phyloP scores from a whole-genome alignment of 2,888 invertebrate species.

The Embidobia sp. region DNA sequence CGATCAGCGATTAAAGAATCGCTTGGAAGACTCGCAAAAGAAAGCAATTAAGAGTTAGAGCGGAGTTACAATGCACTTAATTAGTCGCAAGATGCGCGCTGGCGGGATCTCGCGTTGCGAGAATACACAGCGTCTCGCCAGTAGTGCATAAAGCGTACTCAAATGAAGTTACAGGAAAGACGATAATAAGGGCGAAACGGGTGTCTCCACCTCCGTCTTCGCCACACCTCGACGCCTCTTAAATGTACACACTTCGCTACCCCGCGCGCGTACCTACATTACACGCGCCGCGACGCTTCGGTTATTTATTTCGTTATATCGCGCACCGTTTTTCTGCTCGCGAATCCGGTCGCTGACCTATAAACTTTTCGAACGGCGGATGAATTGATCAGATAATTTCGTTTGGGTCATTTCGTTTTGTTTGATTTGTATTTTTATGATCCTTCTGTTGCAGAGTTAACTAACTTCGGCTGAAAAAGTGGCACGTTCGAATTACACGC shows the following conservation, averaged over 20 bases:
- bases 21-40: conserved; percentile 59
- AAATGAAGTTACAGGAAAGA: conserved; percentile 63
- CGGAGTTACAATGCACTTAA: conserved; percentile 77
- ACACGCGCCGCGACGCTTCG: conserved; percentile 41
- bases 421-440: no score
- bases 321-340: conserved; percentile 12
- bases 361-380: background rate
- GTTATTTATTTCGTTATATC: conserved; percentile 37
- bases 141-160: conserved; percentile 57
- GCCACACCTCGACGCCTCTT: conserved; percentile 61
- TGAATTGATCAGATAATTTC: background rate
- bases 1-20: conserved; percentile 15
- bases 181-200: conserved; percentile 63
- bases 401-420: background rate
- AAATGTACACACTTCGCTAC: conserved; percentile 53
- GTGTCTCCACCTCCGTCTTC: conserved; percentile 54
- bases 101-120: no score
- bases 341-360: conserved; percentile 14
- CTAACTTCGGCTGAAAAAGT: no score
- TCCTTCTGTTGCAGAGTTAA: no score
- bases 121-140: conserved; percentile 48
- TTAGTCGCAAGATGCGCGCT: conserved; percentile 69
- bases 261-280: conserved; percentile 36
- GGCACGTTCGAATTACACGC: no score
- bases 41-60: conserved; percentile 77